These are phyloP conservation scores for Cerastis leucographa DNA, from an alignment of 2,888 invertebrate species.

Conservation along the genomic window DNA sequence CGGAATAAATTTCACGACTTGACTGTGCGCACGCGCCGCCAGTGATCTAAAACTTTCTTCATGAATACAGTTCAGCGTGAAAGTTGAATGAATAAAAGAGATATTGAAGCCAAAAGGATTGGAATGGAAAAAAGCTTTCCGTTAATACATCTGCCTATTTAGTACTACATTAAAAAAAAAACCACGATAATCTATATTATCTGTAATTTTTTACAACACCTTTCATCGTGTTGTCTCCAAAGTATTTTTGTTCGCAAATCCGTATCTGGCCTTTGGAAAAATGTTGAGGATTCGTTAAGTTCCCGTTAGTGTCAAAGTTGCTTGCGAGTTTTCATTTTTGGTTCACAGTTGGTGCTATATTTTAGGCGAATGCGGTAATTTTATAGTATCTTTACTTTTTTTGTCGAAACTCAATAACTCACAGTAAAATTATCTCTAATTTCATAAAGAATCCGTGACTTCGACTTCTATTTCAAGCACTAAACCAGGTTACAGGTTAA, in stretches of 20 bases:
- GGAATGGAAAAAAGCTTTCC: conserved; percentile 20
- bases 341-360: not conserved
- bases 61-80: conserved; percentile 8
- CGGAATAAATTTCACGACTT: conserved; percentile 32
- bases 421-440: not conserved
- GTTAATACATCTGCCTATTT: conserved; percentile 43
- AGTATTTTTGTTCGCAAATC: not conserved
- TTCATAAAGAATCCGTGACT: not conserved
- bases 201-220: conserved; percentile 34
- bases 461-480: conserved; percentile 2
- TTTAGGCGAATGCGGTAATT: not conserved
- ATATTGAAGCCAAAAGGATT: conserved; percentile 29
- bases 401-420: not conserved
- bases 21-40: not conserved
- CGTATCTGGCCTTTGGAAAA: conserved; percentile 14
- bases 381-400: not conserved
- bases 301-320: conserved; percentile 16
- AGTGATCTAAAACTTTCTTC: conserved; percentile 8
- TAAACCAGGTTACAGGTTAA: conserved; percentile 29
- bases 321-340: not conserved
- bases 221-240: too few species aligned
- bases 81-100: conserved; percentile 29
- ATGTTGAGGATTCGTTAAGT: not conserved
- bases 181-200: conserved; percentile 51
- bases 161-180: conserved; percentile 40